Base-by-base conservation (phyloP, 2,113 vertebrate species). In the Oostethus manadensis region DNA sequence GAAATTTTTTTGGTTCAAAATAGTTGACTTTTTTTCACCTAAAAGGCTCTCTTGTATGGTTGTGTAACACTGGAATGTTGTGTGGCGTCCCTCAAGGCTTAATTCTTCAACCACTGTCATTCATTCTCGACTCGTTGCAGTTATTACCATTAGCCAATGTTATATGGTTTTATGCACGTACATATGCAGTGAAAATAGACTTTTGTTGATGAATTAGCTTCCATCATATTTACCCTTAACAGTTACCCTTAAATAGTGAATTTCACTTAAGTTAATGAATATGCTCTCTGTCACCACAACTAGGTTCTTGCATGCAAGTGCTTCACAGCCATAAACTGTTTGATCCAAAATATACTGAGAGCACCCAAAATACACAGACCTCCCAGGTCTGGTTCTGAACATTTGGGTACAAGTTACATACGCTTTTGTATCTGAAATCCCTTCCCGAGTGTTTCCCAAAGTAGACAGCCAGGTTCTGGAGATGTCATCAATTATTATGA, bases 381-480 rank as follows among this genome's bases (percentile, higher is more conserved):
- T 53, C 9, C 4, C 1, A 51, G 23, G 1, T 9, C 16, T 26
- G 50, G 16, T 23, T 16, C 26, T 10, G 17, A 33, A 16, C 51
- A 13, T 35, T 53, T 53, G 51, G 29, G 35, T 26, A 51, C 50
- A 49, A 15, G 50, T 66, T 18, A 21, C 64, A 57, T 11, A 38
- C 42, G 26, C 68, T 68, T 60, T 66, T n/a, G 40, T 56, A 18
- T 67, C 69, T 61, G 17, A 15, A 29, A 50, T 46, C 20, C 50
- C 4, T 29, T 20, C 7, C 49, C 33, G 18, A 21, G 46, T 18
- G 17, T 47, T 2, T 18, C 20, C n/a, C 44, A 46, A 62, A 40
- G 15, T 21, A 42, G 45, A 56, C 40, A 17, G 53, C 33, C 20
- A 47, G 14, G 15, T 6, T 22, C 15, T 22, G 17, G 17, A 1